Evolutionary conservation across 2,113 vertebrate species (phyloP), one percentile per base, ranked within the genome.

Genomic region (Cyanoderma ruficeps): DNA sequence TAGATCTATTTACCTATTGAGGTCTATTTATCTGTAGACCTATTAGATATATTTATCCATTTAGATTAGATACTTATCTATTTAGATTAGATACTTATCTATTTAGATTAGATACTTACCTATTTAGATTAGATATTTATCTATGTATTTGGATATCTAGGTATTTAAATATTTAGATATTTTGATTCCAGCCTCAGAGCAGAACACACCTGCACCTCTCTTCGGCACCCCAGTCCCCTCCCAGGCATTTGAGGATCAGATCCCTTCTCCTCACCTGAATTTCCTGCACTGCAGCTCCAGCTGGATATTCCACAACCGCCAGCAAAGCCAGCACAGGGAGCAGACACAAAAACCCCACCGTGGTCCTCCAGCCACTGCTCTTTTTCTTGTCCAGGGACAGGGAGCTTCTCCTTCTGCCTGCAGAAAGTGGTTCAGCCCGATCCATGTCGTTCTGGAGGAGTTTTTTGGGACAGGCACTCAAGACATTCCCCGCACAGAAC

Each of bases 241-340:
- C 16, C 52, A 18, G 61, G 59, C 18, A 10, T 37, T 21, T 21
- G 19, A 79, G 77, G 39, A 41, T 4, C 7, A 30, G 55, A 28
- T 55, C 87, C 64, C 47, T 74, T 50, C 50, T 76, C 96, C 84
- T 97, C 59, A 97, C 96, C 97, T 97, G 80, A 4, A 21, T 89
- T 21, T 30, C 15, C 57, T 31, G 78, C 9, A 55, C 39, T 3
- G 91, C 92, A 75, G 71, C 88, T 80, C 89, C 94, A 44, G 80
- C 39, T 37, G 86, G 60, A 19, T 86, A 31, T 56, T 89, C 64
- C 57, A 69, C 69, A 10, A 8, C 2, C 3, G 37, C 83, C 94
- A 97, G 72, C 81, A 95, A 14, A 87, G 92, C 93, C 91, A 96
- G 74, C 50, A 60, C 64, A 8, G 87, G 67, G 20, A 95, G 17